Evolutionary conservation across 2,888 invertebrate genomes (phyloP).

Genomic region (Temnothorax rugatulus): DNA sequence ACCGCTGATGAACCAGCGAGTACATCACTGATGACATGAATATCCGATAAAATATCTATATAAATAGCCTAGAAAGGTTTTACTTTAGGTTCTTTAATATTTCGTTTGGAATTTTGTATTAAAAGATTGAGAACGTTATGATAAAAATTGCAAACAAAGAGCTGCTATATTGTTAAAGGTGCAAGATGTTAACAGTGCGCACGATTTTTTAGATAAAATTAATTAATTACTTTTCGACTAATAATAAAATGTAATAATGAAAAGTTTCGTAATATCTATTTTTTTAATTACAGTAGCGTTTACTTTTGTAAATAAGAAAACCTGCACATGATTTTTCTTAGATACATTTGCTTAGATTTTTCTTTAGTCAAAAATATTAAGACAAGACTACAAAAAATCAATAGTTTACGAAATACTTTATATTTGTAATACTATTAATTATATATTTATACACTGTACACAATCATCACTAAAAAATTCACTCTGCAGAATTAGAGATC

Average conservation of each 20-base stretch:
- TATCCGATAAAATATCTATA: neutral
- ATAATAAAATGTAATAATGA: neutral
- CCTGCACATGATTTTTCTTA: neutral
- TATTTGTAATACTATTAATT: neutral
- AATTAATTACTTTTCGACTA: neutral
- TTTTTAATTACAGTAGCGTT: neutral
- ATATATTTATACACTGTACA: neutral
- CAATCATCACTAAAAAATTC: neutral
- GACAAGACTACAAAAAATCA: neutral
- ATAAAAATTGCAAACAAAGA: neutral
- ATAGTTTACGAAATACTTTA: no score
- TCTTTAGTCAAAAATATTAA: neutral
- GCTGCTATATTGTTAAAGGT: neutral
- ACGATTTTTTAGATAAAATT: neutral
- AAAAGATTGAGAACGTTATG: neutral
- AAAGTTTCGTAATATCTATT: neutral
- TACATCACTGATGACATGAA: neutral
- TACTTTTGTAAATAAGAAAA: neutral
- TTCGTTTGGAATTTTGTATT: neutral
- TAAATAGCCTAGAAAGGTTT: neutral
- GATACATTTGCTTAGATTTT: neutral
- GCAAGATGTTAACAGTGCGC: neutral
- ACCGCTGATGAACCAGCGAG: neutral
- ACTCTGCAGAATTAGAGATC: neutral
- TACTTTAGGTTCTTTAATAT: neutral